These are phyloP conservation scores for Cisticola juncidis DNA, from an alignment of 2,113 vertebrate genomes.

Conservation along the genomic window DNA sequence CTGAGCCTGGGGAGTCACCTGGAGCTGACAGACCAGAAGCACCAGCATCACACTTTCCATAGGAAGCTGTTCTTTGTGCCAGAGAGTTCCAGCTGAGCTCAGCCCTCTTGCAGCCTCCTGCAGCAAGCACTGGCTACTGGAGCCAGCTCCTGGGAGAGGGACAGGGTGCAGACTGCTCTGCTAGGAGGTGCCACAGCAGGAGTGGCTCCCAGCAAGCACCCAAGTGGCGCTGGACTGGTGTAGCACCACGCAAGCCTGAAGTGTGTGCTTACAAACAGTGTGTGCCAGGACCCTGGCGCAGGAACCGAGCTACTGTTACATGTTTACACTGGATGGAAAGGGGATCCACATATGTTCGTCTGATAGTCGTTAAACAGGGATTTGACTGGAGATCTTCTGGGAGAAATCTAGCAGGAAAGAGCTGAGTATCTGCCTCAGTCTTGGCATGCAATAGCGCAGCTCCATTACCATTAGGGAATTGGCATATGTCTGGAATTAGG, in stretches of 20 bases:
- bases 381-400: conserved; percentile 44
- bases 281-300: rapidly evolving
- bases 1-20: neutral
- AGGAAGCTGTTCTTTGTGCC: neutral
- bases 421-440: conserved; percentile 11
- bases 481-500: conserved; percentile 60
- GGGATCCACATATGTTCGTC: conserved; percentile 29
- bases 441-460: conserved; percentile 26
- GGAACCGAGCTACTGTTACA: neutral
- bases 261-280: rapidly evolving
- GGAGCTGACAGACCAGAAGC: neutral
- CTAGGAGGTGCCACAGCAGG: neutral
- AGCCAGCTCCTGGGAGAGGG: neutral
- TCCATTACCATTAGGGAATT: conserved; percentile 43
- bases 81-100: neutral
- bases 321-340: neutral
- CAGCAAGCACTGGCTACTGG: neutral
- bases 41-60: neutral
- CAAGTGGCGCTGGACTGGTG: rapidly evolving
- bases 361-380: conserved; percentile 28
- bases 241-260: rapidly evolving
- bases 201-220: neutral
- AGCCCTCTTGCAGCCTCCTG: neutral
- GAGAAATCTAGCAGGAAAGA: conserved; percentile 38
- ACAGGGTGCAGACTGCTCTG: neutral